A percentile compares a stretch with the other conserved stretches of the same genome.
Conservation (phyloP, 2,797 vertebrate species). For the Coranthus polyacanthus region DNA sequence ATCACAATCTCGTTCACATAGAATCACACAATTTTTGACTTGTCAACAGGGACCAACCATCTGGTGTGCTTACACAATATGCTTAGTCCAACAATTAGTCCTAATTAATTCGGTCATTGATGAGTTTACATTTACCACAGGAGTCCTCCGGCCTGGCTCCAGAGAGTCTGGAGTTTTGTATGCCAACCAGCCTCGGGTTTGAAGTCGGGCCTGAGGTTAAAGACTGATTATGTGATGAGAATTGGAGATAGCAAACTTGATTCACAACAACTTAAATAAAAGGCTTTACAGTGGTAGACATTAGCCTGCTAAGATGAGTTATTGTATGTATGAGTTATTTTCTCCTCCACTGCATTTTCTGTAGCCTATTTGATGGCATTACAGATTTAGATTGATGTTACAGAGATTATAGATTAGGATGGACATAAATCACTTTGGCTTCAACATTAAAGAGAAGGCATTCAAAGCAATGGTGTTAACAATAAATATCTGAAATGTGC, state of each 20-base stretch:
- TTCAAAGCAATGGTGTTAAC: too few species aligned
- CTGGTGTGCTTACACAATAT: slow-evolving; percentile 66
- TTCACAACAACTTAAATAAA: neutral
- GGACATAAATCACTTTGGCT: too few species aligned
- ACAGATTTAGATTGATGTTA: too few species aligned
- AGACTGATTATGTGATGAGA: slow-evolving; percentile 45
- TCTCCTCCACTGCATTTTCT: too few species aligned
- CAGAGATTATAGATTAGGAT: too few species aligned
- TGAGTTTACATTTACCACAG: slow-evolving; percentile 77
- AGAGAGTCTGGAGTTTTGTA: slow-evolving; percentile 79
- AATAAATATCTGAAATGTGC: too few species aligned
- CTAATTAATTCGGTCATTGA: slow-evolving; percentile 79
- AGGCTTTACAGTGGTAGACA: neutral
- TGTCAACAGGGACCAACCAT: slow-evolving; percentile 22
- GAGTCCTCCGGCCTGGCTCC: slow-evolving; percentile 78
- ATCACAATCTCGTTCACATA: too few species aligned
- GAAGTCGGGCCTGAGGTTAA: slow-evolving; percentile 35
- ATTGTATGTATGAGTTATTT: too few species aligned
- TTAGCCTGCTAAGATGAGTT: too few species aligned
- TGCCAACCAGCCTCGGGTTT: slow-evolving; percentile 37
- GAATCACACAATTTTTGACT: neutral
- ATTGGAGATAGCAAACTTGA: slow-evolving; percentile 27
- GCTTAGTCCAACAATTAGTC: slow-evolving; percentile 85
- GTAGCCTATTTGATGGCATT: too few species aligned
- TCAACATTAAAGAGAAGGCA: too few species aligned